These are phyloP conservation scores for Temnothorax unifasciatus DNA, from an alignment of 2,888 invertebrate genomes.

Conservation along the genomic window DNA sequence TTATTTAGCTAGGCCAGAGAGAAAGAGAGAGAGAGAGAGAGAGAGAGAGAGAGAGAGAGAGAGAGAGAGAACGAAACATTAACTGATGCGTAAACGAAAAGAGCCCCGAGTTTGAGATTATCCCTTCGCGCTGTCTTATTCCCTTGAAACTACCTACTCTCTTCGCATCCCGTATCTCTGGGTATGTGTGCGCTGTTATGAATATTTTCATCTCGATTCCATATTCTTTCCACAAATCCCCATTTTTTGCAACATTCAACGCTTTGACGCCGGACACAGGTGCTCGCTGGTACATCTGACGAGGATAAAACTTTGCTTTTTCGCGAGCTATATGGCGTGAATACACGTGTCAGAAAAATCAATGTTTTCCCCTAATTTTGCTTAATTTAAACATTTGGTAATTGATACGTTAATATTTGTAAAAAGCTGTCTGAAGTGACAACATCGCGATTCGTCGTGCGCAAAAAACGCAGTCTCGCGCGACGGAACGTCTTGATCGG, in stretches of 20 bases:
- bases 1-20: slow-evolving; percentile 67
- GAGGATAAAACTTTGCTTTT: neutral
- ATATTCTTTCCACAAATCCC: neutral
- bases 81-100: slow-evolving; percentile 82
- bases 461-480: neutral
- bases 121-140: neutral
- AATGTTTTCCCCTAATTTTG: neutral
- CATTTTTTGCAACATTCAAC: slow-evolving; percentile 1
- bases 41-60: too few relatives aligned
- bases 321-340: neutral
- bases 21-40: slow-evolving; percentile 44
- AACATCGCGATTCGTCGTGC: slow-evolving; percentile 42
- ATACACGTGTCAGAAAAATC: neutral
- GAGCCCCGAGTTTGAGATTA: slow-evolving; percentile 43
- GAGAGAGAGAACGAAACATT: slow-evolving; percentile 70
- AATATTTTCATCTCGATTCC: slow-evolving; percentile 18
- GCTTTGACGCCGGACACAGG: neutral
- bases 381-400: neutral
- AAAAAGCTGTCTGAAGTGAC: neutral
- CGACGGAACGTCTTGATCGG: neutral
- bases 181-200: neutral
- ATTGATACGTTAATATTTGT: slow-evolving; percentile 19
- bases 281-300: neutral
- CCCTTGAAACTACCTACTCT: neutral
- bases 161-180: neutral